A percentile compares a stretch with the other conserved stretches of the same genome.
Evolutionary conservation across 1,140 invertebrate genomes (phyloP).

Genomic region (Atta texana): DNA sequence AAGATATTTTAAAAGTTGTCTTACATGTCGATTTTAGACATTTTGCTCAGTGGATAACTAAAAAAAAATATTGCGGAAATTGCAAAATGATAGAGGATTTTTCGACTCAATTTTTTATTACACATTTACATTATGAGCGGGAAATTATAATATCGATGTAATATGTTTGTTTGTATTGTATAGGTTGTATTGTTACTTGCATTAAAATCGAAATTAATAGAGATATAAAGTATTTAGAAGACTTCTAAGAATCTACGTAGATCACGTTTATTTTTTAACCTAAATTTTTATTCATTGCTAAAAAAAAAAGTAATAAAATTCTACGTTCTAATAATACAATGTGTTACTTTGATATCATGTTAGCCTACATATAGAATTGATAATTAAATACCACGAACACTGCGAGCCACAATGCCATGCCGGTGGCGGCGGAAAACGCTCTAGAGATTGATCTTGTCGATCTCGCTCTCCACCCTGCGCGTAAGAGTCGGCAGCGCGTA

Average conservation of each 20-base stretch:
- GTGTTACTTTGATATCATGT: neutral
- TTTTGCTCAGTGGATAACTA: no score
- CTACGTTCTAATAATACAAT: neutral
- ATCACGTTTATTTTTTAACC: neutral
- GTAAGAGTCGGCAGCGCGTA: constrained; percentile 23
- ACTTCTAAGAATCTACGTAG: neutral
- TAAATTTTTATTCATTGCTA: constrained; percentile 34
- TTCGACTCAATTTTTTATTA: no score
- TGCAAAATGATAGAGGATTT: no score
- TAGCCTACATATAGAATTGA: neutral
- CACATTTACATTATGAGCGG: no score
- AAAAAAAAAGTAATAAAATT: neutral
- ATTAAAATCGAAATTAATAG: neutral
- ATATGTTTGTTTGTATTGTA: no score
- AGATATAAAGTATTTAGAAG: neutral
- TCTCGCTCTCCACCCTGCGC: constrained; percentile 44
- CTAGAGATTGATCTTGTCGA: constrained; percentile 59
- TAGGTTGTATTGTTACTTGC: no score
- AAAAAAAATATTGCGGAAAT: no score
- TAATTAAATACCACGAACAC: neutral
- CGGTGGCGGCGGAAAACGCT: constrained; percentile 3
- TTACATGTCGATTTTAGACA: no score
- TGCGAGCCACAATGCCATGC: neutral
- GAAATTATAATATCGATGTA: no score
- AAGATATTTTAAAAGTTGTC: no score